A percentile compares a stretch with the other conserved stretches of the same genome.
Evolutionary conservation across 2,888 invertebrate genomes (phyloP).

Genomic region (Lithophane ornitopus): DNA sequence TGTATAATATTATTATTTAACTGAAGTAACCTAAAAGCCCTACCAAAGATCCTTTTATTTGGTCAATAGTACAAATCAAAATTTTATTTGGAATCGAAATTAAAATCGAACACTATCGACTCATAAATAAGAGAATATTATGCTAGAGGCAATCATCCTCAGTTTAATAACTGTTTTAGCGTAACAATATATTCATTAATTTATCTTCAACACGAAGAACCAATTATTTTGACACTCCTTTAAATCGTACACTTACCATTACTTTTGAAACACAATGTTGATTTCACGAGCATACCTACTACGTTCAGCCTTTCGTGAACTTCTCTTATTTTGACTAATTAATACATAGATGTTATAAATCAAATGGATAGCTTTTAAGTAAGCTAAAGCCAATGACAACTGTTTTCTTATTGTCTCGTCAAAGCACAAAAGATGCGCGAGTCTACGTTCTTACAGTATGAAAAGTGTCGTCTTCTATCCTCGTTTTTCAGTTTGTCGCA

Average conservation of each 20-base stretch:
- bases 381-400: constrained; percentile 34
- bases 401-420: constrained; percentile 29
- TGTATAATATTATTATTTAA: constrained; percentile 46
- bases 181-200: constrained; percentile 70
- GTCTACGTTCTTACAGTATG: constrained; percentile 23
- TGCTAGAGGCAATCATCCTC: constrained; percentile 48
- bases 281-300: constrained; percentile 83
- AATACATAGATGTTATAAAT: constrained; percentile 36
- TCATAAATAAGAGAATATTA: constrained; percentile 57
- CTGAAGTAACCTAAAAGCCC: constrained; percentile 44
- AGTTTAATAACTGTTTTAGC: constrained; percentile 58
- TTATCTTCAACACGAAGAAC: constrained; percentile 81
- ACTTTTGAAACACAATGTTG: constrained; percentile 76
- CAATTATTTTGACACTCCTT: constrained; percentile 86
- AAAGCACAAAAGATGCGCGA: constrained; percentile 29
- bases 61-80: constrained; percentile 26
- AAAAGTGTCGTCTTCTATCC: constrained; percentile 19
- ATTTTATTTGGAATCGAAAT: background rate
- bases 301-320: constrained; percentile 50
- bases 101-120: constrained; percentile 28
- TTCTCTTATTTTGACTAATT: constrained; percentile 53
- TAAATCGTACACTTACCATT: constrained; percentile 86
- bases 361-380: constrained; percentile 44
- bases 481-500: constrained; percentile 1
- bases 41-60: constrained; percentile 61